phyloP scores from a whole-genome alignment of 1,140 invertebrate genomes.

The Amphibalanus amphitrite region DNA sequence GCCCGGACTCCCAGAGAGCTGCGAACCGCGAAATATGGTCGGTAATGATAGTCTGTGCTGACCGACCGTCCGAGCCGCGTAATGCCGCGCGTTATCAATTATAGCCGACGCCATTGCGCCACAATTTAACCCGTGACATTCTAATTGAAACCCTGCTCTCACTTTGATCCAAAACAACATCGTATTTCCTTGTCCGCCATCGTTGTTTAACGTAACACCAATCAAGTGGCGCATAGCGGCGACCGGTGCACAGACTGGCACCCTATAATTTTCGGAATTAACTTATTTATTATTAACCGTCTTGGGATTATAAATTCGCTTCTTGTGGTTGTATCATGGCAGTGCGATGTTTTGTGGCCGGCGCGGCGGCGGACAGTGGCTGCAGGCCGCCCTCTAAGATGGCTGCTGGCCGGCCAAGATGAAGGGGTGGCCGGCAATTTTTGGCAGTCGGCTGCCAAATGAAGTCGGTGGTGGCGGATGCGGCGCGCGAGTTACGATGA shows the following conservation, averaged over 20 bases:
- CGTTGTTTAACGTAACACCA: background rate
- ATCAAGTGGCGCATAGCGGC: background rate
- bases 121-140: background rate
- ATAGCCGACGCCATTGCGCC: background rate
- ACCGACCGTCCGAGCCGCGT: background rate
- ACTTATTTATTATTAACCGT: slow-evolving; percentile 1
- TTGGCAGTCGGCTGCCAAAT: background rate
- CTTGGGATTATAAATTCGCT: background rate
- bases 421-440: background rate
- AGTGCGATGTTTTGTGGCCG: background rate
- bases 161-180: background rate
- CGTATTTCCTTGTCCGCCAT: background rate
- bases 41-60: background rate
- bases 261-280: slow-evolving; percentile 1
- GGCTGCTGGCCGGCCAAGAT: background rate
- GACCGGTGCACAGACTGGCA: background rate
- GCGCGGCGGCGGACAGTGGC: too few species aligned
- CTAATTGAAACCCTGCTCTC: background rate
- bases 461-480: background rate
- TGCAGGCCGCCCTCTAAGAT: background rate
- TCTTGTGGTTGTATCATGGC: background rate
- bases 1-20: background rate
- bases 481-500: background rate
- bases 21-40: background rate
- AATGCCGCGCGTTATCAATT: background rate